phyloP scores from a whole-genome alignment of 2,113 vertebrate genomes.

The Oryzias woworae region DNA sequence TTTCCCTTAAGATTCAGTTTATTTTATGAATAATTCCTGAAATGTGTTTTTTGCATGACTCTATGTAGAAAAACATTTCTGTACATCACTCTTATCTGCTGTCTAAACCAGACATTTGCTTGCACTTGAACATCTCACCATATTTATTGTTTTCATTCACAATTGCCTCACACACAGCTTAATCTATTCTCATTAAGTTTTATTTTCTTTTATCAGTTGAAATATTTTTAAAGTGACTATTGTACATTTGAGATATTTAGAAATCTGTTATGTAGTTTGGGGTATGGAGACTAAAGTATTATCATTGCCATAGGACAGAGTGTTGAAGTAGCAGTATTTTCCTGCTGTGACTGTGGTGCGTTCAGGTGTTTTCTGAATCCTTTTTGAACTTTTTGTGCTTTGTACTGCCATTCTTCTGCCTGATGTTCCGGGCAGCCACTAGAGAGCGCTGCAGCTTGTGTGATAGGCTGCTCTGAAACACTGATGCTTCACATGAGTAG shows the following conservation, averaged over 20 bases:
- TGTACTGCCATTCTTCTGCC: constrained; percentile 47
- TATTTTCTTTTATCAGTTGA: constrained; percentile 16
- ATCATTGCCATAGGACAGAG: constrained; percentile 28
- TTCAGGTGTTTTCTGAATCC: constrained; percentile 30
- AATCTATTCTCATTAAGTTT: constrained; percentile 27
- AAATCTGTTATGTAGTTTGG: constrained; percentile 38
- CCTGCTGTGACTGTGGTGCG: constrained; percentile 47
- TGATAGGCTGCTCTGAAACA: background rate
- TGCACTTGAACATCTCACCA: background rate
- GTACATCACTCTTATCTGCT: background rate
- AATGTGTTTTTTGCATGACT: background rate
- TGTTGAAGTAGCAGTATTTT: constrained; percentile 27
- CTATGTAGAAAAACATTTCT: too few relatives aligned
- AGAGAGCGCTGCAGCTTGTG: constrained; percentile 60
- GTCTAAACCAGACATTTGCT: background rate
- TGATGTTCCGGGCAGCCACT: constrained; percentile 40
- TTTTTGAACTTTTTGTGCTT: constrained; percentile 19
- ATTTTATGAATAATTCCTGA: background rate
- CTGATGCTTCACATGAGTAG: constrained; percentile 12
- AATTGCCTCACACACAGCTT: background rate
- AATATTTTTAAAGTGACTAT: constrained; percentile 23
- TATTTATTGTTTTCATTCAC: constrained; percentile 5
- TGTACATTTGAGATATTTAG: constrained; percentile 48
- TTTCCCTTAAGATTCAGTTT: too few relatives aligned
- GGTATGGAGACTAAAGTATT: constrained; percentile 32